Percentiles rank a stretch among this genome's conserved stretches.
These are phyloP conservation scores for Myotis myotis DNA, from an alignment of 2,797 vertebrate genomes.

Conservation along the genomic window DNA sequence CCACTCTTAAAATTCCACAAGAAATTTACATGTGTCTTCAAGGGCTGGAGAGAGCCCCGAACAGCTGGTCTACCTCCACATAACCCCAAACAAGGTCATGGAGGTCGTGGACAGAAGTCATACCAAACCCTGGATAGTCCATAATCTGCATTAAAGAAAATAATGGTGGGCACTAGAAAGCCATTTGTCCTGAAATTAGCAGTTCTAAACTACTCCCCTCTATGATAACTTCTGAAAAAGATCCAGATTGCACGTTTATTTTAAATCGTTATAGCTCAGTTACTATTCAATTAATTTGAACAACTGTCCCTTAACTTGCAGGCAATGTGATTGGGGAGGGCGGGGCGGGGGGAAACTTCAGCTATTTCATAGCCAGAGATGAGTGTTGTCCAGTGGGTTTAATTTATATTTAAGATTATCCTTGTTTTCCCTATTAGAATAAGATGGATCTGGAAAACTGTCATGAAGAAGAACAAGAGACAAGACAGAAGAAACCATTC, in stretches of 20 bases:
- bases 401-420: neutral
- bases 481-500: conserved; percentile 74
- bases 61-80: neutral
- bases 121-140: neutral
- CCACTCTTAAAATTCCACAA: neutral
- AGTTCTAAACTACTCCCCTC: neutral
- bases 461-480: conserved; percentile 77
- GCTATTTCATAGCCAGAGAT: neutral
- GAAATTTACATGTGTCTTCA: neutral
- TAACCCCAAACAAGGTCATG: neutral
- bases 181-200: neutral
- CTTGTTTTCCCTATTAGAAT: conserved; percentile 71
- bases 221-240: neutral
- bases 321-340: neutral
- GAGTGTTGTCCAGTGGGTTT: neutral
- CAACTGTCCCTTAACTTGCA: neutral
- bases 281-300: neutral
- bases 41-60: neutral
- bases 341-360: neutral
- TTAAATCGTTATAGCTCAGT: neutral
- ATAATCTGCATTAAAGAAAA: neutral
- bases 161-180: neutral
- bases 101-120: neutral
- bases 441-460: conserved; percentile 76
- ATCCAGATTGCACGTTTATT: neutral